Conservation (phyloP, 1,140 invertebrate genomes). For the Drosophila parabipectinata region DNA sequence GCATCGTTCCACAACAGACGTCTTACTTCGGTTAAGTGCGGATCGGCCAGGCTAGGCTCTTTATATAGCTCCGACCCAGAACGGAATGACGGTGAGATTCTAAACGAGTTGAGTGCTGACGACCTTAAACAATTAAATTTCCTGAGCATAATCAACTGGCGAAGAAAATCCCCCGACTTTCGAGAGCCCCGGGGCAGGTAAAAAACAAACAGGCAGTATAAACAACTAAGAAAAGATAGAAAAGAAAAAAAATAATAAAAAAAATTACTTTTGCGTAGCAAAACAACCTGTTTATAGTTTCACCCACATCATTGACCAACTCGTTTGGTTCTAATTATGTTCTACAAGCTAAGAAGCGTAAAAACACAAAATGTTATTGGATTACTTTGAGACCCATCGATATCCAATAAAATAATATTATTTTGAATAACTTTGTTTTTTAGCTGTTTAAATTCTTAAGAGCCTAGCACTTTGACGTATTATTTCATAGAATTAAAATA, state of each 20-base stretch:
- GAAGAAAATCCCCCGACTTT: slow-evolving; percentile 53
- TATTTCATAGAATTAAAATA: background rate
- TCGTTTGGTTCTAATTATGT: slow-evolving; percentile 36
- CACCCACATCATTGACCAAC: background rate
- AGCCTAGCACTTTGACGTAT: background rate
- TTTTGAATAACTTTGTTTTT: background rate
- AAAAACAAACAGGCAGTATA: slow-evolving; percentile 18
- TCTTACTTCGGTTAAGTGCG: slow-evolving; percentile 18
- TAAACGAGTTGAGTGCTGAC: slow-evolving; percentile 67
- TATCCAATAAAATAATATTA: background rate
- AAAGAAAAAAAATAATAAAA: slow-evolving; percentile 4
- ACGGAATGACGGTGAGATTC: slow-evolving; percentile 40
- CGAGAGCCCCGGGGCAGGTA: slow-evolving; percentile 20
- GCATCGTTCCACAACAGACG: slow-evolving; percentile 48
- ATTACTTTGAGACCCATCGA: background rate
- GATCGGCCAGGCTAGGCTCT: slow-evolving; percentile 27
- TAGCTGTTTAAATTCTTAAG: background rate
- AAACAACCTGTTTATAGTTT: slow-evolving; percentile 22
- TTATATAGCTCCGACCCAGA: slow-evolving; percentile 53
- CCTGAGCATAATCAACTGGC: slow-evolving; percentile 72
- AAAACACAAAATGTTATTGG: background rate
- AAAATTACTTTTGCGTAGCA: slow-evolving; percentile 43
- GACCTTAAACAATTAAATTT: slow-evolving; percentile 75
- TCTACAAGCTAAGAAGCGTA: background rate
- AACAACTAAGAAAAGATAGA: slow-evolving; percentile 9